Evolutionary conservation across 37 sponge, comb jelly and placozoan genomes (phyloP), one percentile per base, ranked within the genome.

Genomic region (Hexactinellida sp.): DNA sequence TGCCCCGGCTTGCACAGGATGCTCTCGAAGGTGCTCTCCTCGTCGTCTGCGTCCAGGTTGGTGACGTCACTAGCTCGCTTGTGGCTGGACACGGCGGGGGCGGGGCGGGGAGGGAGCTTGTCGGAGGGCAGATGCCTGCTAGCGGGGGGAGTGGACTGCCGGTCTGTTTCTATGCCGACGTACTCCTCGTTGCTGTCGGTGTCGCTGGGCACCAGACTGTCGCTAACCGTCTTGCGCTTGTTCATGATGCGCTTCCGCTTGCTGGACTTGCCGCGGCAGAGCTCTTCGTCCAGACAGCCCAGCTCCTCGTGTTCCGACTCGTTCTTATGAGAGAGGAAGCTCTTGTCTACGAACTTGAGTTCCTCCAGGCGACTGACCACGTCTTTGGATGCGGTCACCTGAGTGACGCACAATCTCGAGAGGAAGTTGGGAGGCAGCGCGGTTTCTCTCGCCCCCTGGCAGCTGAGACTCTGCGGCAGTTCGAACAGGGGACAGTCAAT

Each of bases 31-130:
- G 28, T 25, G 13, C 76, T 63, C 13, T 63, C 76, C 34, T 63
- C 76, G 34, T 63, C 76, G 76, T 63, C 76, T 63, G 76, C 76
- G 13, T 63, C 76, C 13, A 63, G 13, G 34, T 63, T 63, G 76
- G 28, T 63, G 5, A n/a, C 34, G 3, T 63, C 76, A 7, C 76
- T 63, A 23, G 5, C 34, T n/a, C 3, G 5, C 3, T 7, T 3
- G 13, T 63, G 13, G 34, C 76, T 63, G 28, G 25, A 25, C 13
- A 21, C 34, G 34, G 34, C 30, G 34, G 21, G 76, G 34, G 76
- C 3, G 47, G 5, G 47, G 13, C 21, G 76, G 34, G 25, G 34
- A 63, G 76, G 21, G 32, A 1, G 1, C 3, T 7, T 5, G 13
- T 10, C 76, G 5, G 47, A 41, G 5, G 52, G 52, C 16, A 9